Evolutionary conservation across 1,140 invertebrate species (phyloP), one percentile per base, ranked within the genome.

Genomic region (Diorhabda sublineata): DNA sequence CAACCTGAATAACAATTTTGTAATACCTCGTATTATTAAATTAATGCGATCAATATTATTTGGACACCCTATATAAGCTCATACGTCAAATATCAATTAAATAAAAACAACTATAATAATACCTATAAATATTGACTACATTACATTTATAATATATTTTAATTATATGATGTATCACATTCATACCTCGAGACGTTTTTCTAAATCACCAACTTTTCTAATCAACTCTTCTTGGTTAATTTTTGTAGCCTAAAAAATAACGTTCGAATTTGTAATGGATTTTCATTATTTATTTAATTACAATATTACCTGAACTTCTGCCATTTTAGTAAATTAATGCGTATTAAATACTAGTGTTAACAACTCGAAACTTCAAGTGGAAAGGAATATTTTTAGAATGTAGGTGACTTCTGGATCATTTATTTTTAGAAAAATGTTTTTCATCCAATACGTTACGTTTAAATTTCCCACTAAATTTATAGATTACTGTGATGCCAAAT

Each of bases 331-430:
- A 8, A 45, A n/a, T 44, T 62, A 44, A 62, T 8, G 61, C 42
- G 44, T 44, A 42, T 26, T 26, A 8, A 44, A 11, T 9, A 3
- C 3, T n/a, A 52, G n/a, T 6, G 6, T 52, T 52, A 6, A 52
- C 47, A 52, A 62, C 44, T 9, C 42, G 3, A 11, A 45, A 45
- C 45, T 45, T 44, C 11, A 44, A 3, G 43, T n/a, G 43, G 5
- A 58, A 57, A 65, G 64, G 52, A 47, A 65, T 65, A 65, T 65
- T 65, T 65, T 57, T 65, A 65, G 64, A 65, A 9, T 58, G n/a
- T 9, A 47, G 42, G 64, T n/a, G 26, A 45, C n/a, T 45, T 58
- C 47, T 11, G 9, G 2, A 9, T 5, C 2, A n/a, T 56, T 65
- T 65, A 65, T 65, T 65, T 57, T 65, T 65, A 65, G 64, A 65